These are phyloP conservation scores for Hippotragus niger DNA, from an alignment of 2,113 vertebrate species.

Conservation along the genomic window DNA sequence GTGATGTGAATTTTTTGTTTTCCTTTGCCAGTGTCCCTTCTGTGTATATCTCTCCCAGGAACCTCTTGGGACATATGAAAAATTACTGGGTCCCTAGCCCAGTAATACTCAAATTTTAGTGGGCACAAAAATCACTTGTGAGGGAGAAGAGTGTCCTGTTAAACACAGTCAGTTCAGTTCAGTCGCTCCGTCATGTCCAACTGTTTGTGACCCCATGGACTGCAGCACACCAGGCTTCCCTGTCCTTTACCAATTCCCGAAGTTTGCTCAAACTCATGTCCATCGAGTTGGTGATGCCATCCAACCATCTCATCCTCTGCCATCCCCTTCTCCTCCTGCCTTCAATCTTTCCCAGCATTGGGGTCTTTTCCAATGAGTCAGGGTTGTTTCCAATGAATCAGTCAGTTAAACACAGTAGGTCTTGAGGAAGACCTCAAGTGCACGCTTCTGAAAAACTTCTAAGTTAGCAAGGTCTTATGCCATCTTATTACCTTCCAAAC, in stretches of 20 bases:
- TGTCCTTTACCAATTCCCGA: background rate
- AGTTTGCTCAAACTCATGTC: background rate
- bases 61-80: background rate
- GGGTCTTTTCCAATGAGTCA: background rate
- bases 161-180: background rate
- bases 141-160: background rate
- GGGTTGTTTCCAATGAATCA: background rate
- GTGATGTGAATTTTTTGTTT: background rate
- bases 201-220: background rate
- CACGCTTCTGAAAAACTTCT: background rate
- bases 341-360: background rate
- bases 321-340: background rate
- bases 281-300: background rate
- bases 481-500: background rate
- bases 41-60: background rate
- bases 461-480: background rate
- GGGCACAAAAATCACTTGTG: background rate
- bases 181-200: fast-evolving
- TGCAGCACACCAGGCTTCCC: background rate
- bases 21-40: background rate
- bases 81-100: background rate
- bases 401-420: background rate
- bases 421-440: background rate
- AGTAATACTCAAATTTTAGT: background rate
- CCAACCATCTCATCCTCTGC: background rate